Evolutionary conservation across 2,888 invertebrate genomes (phyloP).

Genomic region (Drosophila pegasa): DNA sequence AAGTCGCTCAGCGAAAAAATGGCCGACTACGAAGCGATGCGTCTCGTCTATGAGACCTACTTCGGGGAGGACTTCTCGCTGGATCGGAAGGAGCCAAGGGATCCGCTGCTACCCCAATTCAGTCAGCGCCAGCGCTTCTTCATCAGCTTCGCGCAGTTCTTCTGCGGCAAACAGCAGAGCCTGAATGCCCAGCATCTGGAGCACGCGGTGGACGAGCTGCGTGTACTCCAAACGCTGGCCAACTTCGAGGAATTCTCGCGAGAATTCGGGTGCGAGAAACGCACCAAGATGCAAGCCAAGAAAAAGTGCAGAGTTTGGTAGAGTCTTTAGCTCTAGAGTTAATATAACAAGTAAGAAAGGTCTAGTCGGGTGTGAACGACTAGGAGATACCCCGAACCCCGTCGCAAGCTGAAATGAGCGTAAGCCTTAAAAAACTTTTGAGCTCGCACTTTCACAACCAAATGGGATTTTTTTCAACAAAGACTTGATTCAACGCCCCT

Average conservation of each 20-base stretch:
- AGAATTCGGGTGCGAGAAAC: conserved; percentile 76
- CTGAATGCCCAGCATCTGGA: conserved; percentile 65
- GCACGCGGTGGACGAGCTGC: conserved; percentile 80
- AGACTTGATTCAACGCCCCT: too few species aligned
- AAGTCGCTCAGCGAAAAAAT: conserved; percentile 80
- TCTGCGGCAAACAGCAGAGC: conserved; percentile 78
- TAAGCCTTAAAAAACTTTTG: too few species aligned
- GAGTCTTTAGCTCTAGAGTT: not conserved
- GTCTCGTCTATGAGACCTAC: conserved; percentile 78
- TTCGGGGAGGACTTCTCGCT: conserved; percentile 57
- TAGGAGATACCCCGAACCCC: too few species aligned
- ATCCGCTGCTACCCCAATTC: conserved; percentile 68
- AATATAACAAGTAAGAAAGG: too few species aligned
- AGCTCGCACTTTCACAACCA: too few species aligned
- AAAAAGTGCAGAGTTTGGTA: conserved; percentile 81
- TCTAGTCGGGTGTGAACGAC: too few species aligned
- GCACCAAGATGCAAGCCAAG: conserved; percentile 79
- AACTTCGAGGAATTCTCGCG: conserved; percentile 82
- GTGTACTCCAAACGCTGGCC: conserved; percentile 80
- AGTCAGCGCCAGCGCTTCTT: conserved; percentile 80
- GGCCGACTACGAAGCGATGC: conserved; percentile 82
- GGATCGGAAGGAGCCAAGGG: conserved; percentile 51
- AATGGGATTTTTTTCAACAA: too few species aligned
- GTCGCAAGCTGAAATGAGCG: too few species aligned
- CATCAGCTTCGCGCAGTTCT: conserved; percentile 82